These are phyloP conservation scores for Thera britannica DNA, from an alignment of 2,888 invertebrate species.

Conservation along the genomic window DNA sequence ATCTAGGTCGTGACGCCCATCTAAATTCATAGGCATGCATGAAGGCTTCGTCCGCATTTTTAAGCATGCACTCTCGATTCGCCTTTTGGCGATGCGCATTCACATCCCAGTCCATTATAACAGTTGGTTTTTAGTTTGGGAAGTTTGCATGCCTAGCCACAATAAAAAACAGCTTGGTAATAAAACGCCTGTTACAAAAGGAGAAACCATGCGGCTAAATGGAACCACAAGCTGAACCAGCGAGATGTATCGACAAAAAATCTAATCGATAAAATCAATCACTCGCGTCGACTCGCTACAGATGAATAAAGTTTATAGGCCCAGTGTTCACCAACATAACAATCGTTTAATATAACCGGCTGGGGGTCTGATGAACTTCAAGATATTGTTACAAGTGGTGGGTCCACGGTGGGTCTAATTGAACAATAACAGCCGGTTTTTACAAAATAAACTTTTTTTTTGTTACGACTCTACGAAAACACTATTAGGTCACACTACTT, in stretches of 20 bases:
- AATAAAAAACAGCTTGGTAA: background rate
- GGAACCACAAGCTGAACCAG: conserved; percentile 1
- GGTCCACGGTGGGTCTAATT: no score
- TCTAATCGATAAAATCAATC: conserved; percentile 34
- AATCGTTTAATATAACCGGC: no score
- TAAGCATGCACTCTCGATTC: background rate
- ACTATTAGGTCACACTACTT: no score
- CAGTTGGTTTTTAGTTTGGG: background rate
- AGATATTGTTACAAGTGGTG: no score
- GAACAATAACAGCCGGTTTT: no score
- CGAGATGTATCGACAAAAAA: conserved; percentile 32
- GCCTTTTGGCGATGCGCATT: background rate
- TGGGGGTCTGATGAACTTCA: background rate
- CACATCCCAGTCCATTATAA: background rate
- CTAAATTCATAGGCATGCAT: conserved; percentile 29
- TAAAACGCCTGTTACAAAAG: background rate
- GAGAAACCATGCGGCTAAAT: background rate
- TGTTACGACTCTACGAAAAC: no score
- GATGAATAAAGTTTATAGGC: background rate
- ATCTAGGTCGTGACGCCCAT: conserved; percentile 23
- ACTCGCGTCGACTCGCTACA: conserved; percentile 23
- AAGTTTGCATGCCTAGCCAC: background rate
- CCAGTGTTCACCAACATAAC: background rate
- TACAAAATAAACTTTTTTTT: no score
- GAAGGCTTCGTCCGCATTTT: conserved; percentile 3